Percentiles rank a stretch among this genome's conserved stretches.
Evolutionary conservation across 2,113 vertebrate genomes (phyloP).

Genomic region (Eolophus roseicapilla): DNA sequence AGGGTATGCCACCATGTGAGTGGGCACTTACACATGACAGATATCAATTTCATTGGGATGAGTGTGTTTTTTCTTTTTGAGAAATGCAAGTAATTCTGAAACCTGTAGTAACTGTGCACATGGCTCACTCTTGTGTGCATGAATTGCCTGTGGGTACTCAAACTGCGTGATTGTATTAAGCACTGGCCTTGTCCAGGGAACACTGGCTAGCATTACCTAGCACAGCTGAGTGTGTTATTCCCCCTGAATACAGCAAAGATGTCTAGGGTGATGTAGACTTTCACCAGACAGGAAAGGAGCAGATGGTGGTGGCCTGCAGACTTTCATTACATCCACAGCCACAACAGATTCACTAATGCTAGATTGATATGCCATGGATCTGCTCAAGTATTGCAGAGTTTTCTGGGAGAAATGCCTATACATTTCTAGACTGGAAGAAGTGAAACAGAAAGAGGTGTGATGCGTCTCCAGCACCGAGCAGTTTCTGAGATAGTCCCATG

Average conservation of each 20-base stretch:
- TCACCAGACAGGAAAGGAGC: background rate
- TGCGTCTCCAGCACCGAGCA: background rate
- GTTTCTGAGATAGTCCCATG: background rate
- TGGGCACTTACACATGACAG: background rate
- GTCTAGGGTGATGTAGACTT: background rate
- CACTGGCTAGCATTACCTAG: background rate
- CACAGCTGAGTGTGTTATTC: background rate
- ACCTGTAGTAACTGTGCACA: background rate
- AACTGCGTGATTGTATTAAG: background rate
- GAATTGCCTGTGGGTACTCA: background rate
- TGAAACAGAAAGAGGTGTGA: background rate
- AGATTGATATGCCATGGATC: background rate
- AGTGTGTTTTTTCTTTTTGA: background rate
- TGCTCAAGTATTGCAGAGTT: background rate
- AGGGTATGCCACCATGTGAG: background rate
- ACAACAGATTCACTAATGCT: background rate
- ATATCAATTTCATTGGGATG: background rate
- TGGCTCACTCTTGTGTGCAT: background rate
- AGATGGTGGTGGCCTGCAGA: background rate
- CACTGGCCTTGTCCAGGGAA: background rate
- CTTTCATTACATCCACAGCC: background rate
- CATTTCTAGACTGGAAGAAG: background rate
- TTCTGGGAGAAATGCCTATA: background rate
- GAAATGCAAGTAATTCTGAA: background rate
- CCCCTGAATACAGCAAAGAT: background rate